A percentile compares a stretch with the other conserved stretches of the same genome.
Conservation (phyloP, 1,140 invertebrate genomes). For the Thaumatotibia leucotreta region DNA sequence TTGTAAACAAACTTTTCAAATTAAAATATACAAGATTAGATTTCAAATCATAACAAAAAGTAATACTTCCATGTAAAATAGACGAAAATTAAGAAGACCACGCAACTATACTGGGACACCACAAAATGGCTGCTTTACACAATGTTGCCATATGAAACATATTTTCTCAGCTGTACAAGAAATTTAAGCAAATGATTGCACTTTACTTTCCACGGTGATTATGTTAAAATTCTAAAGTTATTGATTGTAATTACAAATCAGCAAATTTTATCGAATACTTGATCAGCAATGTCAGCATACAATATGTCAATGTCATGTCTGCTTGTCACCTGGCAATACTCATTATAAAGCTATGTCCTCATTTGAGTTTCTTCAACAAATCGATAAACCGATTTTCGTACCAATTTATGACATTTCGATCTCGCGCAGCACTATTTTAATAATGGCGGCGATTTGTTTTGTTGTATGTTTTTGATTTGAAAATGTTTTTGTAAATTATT, state of each 20-base stretch:
- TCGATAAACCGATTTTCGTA: slow-evolving; percentile 1
- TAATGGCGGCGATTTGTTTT: slow-evolving; percentile 33
- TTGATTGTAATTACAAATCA: no score
- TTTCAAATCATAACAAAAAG: slow-evolving; percentile 71
- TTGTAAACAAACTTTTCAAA: slow-evolving; percentile 23
- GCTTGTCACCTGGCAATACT: background rate
- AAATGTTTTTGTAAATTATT: background rate
- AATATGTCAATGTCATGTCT: background rate
- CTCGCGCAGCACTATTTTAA: slow-evolving; percentile 10
- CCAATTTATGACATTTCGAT: background rate
- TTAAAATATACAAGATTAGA: slow-evolving; percentile 37
- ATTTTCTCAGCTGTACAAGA: background rate
- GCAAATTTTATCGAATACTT: no score
- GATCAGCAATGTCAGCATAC: background rate
- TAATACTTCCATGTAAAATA: slow-evolving; percentile 75
- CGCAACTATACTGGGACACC: slow-evolving; percentile 59
- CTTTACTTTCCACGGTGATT: no score
- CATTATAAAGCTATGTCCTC: background rate
- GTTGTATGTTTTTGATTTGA: slow-evolving; percentile 13
- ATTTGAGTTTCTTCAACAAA: background rate
- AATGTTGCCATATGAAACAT: slow-evolving; percentile 32
- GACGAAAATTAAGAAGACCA: slow-evolving; percentile 63
- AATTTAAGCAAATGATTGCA: background rate
- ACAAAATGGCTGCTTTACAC: slow-evolving; percentile 72
- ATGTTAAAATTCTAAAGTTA: no score